Conservation (phyloP, 2,888 invertebrate species). For the Prosopocoilus inquinatus region DNA sequence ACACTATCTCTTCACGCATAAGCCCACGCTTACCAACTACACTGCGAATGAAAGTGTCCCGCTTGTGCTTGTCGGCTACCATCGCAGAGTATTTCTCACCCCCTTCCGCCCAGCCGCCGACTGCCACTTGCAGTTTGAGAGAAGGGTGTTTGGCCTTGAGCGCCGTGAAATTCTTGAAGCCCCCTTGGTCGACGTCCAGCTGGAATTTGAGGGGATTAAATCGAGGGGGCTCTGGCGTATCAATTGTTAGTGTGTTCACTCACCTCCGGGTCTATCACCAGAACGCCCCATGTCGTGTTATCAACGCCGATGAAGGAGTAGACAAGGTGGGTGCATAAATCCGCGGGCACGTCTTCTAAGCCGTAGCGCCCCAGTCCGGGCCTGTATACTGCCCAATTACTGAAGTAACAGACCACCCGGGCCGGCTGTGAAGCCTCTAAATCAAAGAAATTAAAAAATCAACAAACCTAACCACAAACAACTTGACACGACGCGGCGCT, state of each 20-base stretch:
- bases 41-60: slow-evolving; percentile 71
- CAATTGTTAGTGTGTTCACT: slow-evolving; percentile 27
- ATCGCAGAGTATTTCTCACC: slow-evolving; percentile 83
- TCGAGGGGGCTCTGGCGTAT: not conserved
- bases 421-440: slow-evolving; percentile 34
- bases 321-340: slow-evolving; percentile 81
- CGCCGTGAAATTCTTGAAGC: slow-evolving; percentile 77
- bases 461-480: too few relatives aligned
- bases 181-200: slow-evolving; percentile 72
- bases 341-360: slow-evolving; percentile 80
- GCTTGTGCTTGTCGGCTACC: slow-evolving; percentile 67
- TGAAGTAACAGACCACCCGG: slow-evolving; percentile 63
- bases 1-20: too few relatives aligned
- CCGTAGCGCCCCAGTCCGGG: slow-evolving; percentile 79
- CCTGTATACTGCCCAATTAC: slow-evolving; percentile 84
- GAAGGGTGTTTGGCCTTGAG: slow-evolving; percentile 68
- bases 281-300: slow-evolving; percentile 72
- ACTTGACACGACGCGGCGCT: too few relatives aligned
- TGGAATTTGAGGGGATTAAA: slow-evolving; percentile 37
- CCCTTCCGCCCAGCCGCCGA: slow-evolving; percentile 91
- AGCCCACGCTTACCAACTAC: slow-evolving; percentile 63
- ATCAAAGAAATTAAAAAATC: slow-evolving; percentile 3
- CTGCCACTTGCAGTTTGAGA: slow-evolving; percentile 76
- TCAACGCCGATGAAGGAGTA: slow-evolving; percentile 88
- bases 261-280: slow-evolving; percentile 80